These are phyloP conservation scores for Plebejus argus DNA, from an alignment of 2,888 invertebrate species.

Conservation along the genomic window DNA sequence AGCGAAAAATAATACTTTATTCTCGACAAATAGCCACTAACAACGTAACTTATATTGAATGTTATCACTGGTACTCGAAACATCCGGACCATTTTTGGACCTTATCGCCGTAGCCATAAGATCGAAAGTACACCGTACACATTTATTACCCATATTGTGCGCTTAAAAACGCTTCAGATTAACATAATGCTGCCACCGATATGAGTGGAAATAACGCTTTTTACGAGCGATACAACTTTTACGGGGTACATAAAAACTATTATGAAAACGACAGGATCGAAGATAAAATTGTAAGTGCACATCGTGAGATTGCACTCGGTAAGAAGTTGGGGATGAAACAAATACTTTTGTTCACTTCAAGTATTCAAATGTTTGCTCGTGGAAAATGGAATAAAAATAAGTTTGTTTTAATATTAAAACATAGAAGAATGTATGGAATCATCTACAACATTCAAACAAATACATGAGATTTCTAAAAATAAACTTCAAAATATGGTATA, in stretches of 20 bases:
- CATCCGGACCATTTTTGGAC: background rate
- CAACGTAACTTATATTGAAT: background rate
- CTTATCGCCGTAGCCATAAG: background rate
- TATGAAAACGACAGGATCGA: background rate
- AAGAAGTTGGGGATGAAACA: background rate
- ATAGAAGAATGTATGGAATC: background rate
- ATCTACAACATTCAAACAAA: too few species aligned
- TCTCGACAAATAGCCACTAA: background rate
- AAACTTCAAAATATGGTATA: too few species aligned
- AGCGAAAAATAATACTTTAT: background rate
- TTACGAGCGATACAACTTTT: slow-evolving; percentile 18
- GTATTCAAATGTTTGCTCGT: background rate
- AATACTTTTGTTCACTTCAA: background rate
- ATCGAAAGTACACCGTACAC: background rate
- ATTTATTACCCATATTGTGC: background rate
- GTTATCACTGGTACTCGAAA: background rate
- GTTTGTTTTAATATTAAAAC: background rate
- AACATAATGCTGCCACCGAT: slow-evolving; percentile 25
- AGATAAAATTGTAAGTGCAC: slow-evolving; percentile 7
- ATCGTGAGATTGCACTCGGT: background rate
- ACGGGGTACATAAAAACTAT: background rate
- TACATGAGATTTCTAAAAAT: too few species aligned
- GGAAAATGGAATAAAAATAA: background rate
- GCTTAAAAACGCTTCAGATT: slow-evolving; percentile 10
- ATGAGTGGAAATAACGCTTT: slow-evolving; percentile 14